Conservation (phyloP, 2,113 vertebrate genomes). For the Girardinichthys multiradiatus region DNA sequence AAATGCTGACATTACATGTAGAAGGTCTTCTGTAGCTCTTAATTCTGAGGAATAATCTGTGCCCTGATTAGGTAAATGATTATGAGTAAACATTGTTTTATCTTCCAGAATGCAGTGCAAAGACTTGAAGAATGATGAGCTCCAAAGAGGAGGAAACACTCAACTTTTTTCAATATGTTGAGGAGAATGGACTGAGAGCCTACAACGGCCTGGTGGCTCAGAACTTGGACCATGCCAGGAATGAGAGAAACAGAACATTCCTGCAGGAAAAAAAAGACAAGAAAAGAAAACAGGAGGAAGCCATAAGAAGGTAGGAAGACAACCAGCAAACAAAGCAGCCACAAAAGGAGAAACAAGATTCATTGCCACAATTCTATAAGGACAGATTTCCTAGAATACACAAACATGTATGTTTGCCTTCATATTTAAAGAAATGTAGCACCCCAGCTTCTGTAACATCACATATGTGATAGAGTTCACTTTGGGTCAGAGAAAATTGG, state of each 20-base stretch:
- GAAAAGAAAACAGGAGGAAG: conserved; percentile 95
- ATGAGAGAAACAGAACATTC: conserved; percentile 93
- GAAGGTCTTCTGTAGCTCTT: background rate
- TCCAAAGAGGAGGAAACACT: conserved; percentile 91
- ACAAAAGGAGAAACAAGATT: background rate
- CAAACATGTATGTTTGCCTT: background rate
- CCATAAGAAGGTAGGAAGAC: conserved; percentile 90
- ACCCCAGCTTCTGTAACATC: background rate
- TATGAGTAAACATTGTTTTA: conserved; percentile 32
- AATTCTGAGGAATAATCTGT: background rate
- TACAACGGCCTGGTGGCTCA: conserved; percentile 93
- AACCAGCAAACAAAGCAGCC: background rate
- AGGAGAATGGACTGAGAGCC: conserved; percentile 95
- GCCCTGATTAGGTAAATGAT: background rate
- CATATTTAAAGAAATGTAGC: background rate
- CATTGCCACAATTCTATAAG: no score
- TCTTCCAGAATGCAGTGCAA: conserved; percentile 83
- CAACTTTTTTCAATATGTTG: conserved; percentile 95
- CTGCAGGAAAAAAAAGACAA: conserved; percentile 97
- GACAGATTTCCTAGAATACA: background rate
- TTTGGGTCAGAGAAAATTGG: conserved; percentile 53
- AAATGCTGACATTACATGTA: conserved; percentile 8
- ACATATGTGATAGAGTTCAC: conserved; percentile 33
- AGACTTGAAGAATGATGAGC: conserved; percentile 92
- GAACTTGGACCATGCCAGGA: conserved; percentile 91